Evolutionary conservation across 2,797 vertebrate genomes (phyloP).

Genomic region (Hoplostethus mediterraneus): DNA sequence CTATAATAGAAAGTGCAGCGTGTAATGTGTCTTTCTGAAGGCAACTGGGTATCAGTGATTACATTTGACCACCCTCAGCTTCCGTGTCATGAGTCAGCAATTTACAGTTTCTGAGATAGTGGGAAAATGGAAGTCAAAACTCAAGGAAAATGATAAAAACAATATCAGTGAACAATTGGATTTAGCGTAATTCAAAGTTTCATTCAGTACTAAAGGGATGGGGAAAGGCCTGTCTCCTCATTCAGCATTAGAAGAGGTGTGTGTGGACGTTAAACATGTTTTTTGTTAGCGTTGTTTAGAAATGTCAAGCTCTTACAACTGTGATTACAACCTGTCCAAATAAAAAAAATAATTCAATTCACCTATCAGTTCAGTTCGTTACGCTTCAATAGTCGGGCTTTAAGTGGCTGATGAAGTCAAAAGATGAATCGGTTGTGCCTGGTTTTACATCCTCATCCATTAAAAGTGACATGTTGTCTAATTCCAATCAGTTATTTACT

Average conservation of each 20-base stretch:
- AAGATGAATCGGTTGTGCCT: not conserved
- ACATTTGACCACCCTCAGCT: not conserved
- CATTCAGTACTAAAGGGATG: not conserved
- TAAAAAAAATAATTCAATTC: too few relatives aligned
- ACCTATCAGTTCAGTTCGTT: not conserved
- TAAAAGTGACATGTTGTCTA: not conserved
- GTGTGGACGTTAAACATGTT: constrained; percentile 16
- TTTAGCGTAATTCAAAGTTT: constrained; percentile 30
- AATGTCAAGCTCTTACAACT: not conserved
- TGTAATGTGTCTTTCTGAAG: too few relatives aligned
- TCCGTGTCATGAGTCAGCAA: constrained; percentile 30
- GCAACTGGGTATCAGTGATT: too few relatives aligned
- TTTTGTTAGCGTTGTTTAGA: not conserved
- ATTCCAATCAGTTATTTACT: constrained; percentile 11
- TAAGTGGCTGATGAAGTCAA: not conserved
- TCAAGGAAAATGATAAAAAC: constrained; percentile 12
- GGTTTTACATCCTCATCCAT: not conserved
- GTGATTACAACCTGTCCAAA: not conserved
- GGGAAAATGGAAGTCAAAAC: constrained; percentile 16
- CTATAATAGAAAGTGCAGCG: too few relatives aligned
- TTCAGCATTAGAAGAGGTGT: constrained; percentile 15
- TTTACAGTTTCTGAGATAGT: constrained; percentile 47
- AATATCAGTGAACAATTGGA: not conserved
- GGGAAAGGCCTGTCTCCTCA: not conserved
- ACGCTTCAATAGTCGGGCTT: not conserved